Evolutionary conservation across 2,113 vertebrate species (phyloP).

Genomic region (Elephantulus edwardii): DNA sequence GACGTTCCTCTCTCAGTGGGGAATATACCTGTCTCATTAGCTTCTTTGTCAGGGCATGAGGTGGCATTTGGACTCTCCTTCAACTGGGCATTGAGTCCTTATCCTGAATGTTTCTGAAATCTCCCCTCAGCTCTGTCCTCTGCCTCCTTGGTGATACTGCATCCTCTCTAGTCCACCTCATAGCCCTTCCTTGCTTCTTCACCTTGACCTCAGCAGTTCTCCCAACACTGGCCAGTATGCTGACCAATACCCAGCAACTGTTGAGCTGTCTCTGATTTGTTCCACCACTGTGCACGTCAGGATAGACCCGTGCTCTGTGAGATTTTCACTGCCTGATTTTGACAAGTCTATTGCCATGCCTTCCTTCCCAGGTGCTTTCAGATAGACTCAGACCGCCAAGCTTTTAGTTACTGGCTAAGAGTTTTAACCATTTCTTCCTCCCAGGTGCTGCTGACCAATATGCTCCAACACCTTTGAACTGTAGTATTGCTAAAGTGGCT

Average conservation of each 20-base stretch:
- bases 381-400: background rate
- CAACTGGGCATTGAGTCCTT: background rate
- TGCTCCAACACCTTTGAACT: background rate
- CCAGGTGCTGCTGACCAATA: background rate
- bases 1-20: rapidly evolving
- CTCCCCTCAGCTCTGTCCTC: background rate
- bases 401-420: background rate
- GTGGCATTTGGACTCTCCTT: background rate
- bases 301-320: background rate
- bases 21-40: background rate
- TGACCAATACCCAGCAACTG: too few species aligned
- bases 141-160: too few species aligned
- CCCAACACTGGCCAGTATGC: rapidly evolving
- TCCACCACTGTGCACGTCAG: too few species aligned
- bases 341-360: background rate
- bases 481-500: too few species aligned
- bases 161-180: background rate
- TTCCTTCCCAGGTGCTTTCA: background rate
- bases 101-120: rapidly evolving
- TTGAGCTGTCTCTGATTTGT: too few species aligned
- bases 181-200: background rate
- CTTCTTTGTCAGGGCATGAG: background rate
- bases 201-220: background rate
- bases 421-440: too few species aligned
- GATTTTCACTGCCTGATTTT: background rate